Evolutionary conservation across 64 coral and sea anemone genomes (phyloP).

Genomic region (Montipora foliosa): DNA sequence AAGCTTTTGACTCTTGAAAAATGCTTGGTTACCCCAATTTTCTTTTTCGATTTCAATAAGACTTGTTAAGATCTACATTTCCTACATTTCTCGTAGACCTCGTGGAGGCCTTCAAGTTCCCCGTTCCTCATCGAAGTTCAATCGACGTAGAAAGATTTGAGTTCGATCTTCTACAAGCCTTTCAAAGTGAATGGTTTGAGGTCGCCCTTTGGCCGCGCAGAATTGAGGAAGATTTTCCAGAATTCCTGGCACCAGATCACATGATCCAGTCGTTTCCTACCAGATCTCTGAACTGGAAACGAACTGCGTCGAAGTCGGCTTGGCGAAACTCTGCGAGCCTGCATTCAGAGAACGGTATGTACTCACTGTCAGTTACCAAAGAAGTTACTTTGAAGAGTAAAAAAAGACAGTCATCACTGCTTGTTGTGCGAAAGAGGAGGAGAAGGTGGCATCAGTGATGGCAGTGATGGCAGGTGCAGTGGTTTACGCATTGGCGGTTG

Average conservation of each 20-base stretch:
- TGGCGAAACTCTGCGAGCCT: not conserved
- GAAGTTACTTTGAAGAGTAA: too few relatives aligned
- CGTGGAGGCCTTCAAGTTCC: not conserved
- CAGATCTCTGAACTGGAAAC: constrained; percentile 2
- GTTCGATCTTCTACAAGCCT: constrained; percentile 20
- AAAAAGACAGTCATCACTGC: too few relatives aligned
- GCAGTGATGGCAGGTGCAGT: too few relatives aligned
- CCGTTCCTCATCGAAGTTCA: not conserved
- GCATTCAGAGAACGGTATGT: constrained; percentile 18
- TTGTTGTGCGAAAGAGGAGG: too few relatives aligned
- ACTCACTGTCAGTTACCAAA: not conserved
- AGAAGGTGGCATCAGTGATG: too few relatives aligned
- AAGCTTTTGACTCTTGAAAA: too few relatives aligned
- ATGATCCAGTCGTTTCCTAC: not conserved
- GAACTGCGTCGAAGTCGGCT: not conserved
- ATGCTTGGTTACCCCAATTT: too few relatives aligned
- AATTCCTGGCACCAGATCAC: constrained; percentile 57
- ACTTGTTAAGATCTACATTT: too few relatives aligned
- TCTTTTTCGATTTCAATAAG: too few relatives aligned
- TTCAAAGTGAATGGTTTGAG: constrained; percentile 81
- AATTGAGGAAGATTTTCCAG: constrained; percentile 3
- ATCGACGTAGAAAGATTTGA: constrained; percentile 23
- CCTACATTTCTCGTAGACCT: not conserved
- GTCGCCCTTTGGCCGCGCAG: constrained; percentile 14
- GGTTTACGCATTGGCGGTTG: too few relatives aligned